These are phyloP conservation scores for Siniperca scherzeri DNA, from an alignment of 2,797 vertebrate species.

Conservation along the genomic window DNA sequence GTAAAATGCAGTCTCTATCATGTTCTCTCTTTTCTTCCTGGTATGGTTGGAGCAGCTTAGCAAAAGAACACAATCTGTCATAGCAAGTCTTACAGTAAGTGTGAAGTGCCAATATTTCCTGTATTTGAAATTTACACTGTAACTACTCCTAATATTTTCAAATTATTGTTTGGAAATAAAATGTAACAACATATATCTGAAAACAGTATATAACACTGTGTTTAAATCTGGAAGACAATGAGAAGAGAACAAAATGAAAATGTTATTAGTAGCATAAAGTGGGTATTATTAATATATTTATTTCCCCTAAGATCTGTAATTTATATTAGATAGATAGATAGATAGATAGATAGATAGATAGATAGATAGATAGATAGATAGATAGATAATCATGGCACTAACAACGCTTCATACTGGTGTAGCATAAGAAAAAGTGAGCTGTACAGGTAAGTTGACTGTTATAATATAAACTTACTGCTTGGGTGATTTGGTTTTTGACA, in stretches of 20 bases:
- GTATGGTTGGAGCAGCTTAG: neutral
- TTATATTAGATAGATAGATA: neutral
- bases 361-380: too few relatives aligned
- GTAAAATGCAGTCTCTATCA: neutral
- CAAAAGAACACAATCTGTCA: neutral
- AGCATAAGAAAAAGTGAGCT: neutral
- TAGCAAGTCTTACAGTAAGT: neutral
- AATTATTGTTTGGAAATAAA: neutral
- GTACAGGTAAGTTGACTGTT: neutral
- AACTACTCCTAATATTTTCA: neutral
- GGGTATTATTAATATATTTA: neutral
- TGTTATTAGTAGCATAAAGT: neutral
- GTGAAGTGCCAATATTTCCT: neutral
- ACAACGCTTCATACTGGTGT: neutral
- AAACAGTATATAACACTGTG: neutral
- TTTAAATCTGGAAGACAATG: neutral
- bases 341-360: too few relatives aligned
- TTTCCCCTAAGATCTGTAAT: neutral
- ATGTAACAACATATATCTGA: neutral
- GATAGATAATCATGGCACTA: neutral
- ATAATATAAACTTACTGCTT: constrained; percentile 82
- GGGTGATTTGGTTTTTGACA: constrained; percentile 80
- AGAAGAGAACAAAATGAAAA: neutral
- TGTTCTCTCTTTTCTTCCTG: constrained; percentile 1
- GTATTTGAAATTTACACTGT: neutral